These are phyloP conservation scores for Mionectes olivaceus DNA, from an alignment of 2,797 vertebrate species.

Conservation along the genomic window DNA sequence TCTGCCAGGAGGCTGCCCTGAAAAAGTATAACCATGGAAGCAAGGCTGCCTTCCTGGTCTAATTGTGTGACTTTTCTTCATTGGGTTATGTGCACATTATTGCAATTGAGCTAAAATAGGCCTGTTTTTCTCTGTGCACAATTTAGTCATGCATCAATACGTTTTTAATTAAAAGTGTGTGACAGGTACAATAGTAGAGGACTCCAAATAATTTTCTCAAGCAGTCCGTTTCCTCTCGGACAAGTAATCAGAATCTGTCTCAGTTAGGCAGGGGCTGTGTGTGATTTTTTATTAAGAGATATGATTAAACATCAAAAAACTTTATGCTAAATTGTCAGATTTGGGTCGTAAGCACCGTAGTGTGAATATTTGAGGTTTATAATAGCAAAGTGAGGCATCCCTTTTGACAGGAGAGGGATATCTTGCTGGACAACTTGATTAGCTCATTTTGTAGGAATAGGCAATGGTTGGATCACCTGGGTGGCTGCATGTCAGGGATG, in stretches of 20 bases:
- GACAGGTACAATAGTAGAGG: conserved; percentile 76
- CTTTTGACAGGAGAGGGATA: conserved; percentile 23
- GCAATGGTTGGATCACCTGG: background rate
- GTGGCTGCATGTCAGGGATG: background rate
- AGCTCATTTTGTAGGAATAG: background rate
- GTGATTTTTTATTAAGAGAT: conserved; percentile 62
- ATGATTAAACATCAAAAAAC: conserved; percentile 53
- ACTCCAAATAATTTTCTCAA: conserved; percentile 73
- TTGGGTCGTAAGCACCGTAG: background rate
- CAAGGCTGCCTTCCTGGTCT: conserved; percentile 16
- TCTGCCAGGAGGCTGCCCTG: conserved; percentile 31
- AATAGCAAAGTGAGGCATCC: background rate
- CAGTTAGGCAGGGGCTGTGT: background rate
- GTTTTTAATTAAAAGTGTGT: conserved; percentile 82
- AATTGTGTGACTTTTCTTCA: conserved; percentile 55
- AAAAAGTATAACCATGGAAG: background rate
- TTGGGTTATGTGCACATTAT: conserved; percentile 47
- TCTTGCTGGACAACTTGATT: background rate
- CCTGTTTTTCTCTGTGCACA: conserved; percentile 69
- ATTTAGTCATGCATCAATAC: conserved; percentile 78
- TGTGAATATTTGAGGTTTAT: background rate
- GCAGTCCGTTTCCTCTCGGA: conserved; percentile 60
- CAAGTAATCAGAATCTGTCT: conserved; percentile 72
- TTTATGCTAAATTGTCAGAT: conserved; percentile 7
- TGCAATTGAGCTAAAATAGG: conserved; percentile 64